phyloP scores from a whole-genome alignment of 1,140 invertebrate genomes.

The Coenobita brevimanus region DNA sequence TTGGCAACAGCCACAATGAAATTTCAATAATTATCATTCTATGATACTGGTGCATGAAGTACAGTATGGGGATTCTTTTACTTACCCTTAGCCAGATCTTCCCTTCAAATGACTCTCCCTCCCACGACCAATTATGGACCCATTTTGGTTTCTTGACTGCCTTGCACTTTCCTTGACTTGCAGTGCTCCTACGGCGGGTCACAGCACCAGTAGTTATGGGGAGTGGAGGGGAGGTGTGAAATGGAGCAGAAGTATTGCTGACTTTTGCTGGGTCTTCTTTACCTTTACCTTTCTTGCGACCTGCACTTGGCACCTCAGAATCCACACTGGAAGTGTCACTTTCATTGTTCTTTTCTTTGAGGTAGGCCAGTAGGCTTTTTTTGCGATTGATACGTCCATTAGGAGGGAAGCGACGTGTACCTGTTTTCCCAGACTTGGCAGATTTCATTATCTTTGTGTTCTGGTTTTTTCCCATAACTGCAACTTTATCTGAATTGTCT shows the following conservation, averaged over 20 bases:
- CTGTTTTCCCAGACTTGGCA: constrained; percentile 14
- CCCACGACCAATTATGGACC: constrained; percentile 95
- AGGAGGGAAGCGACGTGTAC: constrained; percentile 34
- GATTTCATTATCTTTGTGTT: constrained; percentile 26
- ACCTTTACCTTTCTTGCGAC: constrained; percentile 41
- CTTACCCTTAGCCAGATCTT: constrained; percentile 92
- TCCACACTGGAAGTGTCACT: constrained; percentile 68
- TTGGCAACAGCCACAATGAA: no score
- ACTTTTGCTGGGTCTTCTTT: constrained; percentile 52
- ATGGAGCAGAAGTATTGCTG: constrained; percentile 36
- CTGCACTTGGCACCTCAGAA: constrained; percentile 58
- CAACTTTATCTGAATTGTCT: constrained; percentile 7
- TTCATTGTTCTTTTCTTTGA: constrained; percentile 67
- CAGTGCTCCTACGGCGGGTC: constrained; percentile 45
- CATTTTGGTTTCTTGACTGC: constrained; percentile 79
- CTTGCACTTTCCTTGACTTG: constrained; percentile 51
- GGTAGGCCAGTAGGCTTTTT: constrained; percentile 67
- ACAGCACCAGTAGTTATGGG: constrained; percentile 50
- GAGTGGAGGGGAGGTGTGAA: constrained; percentile 39
- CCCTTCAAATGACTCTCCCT: constrained; percentile 86
- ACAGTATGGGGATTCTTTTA: no score
- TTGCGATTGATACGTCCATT: constrained; percentile 59
- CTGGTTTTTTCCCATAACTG: constrained; percentile 22
- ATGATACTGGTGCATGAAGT: no score
- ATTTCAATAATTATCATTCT: no score